phyloP scores from a whole-genome alignment of 2,113 vertebrate species.

The Cettia cetti region DNA sequence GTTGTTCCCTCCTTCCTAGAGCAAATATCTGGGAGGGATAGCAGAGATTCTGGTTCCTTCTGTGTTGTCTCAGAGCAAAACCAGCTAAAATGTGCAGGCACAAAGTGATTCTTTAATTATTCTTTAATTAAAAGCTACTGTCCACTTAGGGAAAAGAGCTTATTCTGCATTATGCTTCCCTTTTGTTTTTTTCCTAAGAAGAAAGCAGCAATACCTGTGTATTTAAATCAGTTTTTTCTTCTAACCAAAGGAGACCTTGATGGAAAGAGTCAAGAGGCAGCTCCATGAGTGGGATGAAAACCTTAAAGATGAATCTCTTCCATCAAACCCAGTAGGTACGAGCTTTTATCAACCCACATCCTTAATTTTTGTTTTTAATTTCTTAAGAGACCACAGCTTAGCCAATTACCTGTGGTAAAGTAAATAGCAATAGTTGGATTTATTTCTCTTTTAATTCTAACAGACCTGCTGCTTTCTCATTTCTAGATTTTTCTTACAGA shows the following conservation, averaged over 20 bases:
- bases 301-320: conserved; percentile 94
- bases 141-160: conserved; percentile 19
- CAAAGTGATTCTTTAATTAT: not conserved
- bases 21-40: not conserved
- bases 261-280: conserved; percentile 95
- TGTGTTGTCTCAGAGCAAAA: not conserved
- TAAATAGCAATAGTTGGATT: not conserved
- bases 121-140: not conserved
- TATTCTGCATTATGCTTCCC: conserved; percentile 28
- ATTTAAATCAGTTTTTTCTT: conserved; percentile 67
- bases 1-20: not conserved
- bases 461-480: not conserved
- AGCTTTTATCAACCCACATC: not conserved
- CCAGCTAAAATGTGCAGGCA: not conserved
- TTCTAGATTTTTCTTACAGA: conserved; percentile 94
- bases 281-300: conserved; percentile 98
- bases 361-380: not conserved
- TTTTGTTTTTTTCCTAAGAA: conserved; percentile 21
- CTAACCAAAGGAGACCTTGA: conserved; percentile 88
- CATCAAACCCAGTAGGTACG: conserved; percentile 91
- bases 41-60: not conserved
- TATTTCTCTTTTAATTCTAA: not conserved
- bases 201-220: conserved; percentile 50
- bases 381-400: not conserved
- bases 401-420: not conserved